A percentile compares a stretch with the other conserved stretches of the same genome.
These are phyloP conservation scores for Hydrotaea cyrtoneurina DNA, from an alignment of 2,888 invertebrate genomes.

Conservation along the genomic window DNA sequence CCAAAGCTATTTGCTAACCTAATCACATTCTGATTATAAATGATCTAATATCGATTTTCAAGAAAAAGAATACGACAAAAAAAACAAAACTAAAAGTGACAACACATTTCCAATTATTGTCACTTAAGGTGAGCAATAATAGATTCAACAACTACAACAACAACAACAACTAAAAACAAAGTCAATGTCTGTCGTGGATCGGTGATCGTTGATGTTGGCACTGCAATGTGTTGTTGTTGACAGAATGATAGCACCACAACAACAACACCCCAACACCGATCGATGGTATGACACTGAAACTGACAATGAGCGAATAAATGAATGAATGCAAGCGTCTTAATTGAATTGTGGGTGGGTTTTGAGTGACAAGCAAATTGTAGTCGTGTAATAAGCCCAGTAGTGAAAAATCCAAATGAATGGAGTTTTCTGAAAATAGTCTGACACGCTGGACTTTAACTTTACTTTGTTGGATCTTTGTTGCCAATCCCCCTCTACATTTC, in stretches of 20 bases:
- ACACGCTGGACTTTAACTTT: too few relatives aligned
- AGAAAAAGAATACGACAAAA: not conserved
- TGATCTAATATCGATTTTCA: constrained; percentile 25
- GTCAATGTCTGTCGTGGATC: constrained; percentile 19
- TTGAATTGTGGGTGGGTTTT: not conserved
- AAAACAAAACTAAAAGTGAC: constrained; percentile 9
- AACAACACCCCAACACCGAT: not conserved
- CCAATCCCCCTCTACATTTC: too few relatives aligned
- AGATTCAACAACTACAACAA: constrained; percentile 32
- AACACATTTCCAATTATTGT: constrained; percentile 48
- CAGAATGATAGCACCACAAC: constrained; percentile 29
- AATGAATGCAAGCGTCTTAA: not conserved
- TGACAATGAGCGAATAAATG: not conserved
- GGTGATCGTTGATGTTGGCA: constrained; percentile 30
- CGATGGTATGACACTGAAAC: not conserved
- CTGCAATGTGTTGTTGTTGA: constrained; percentile 18
- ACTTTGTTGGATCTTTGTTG: too few relatives aligned
- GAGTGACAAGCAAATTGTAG: too few relatives aligned
- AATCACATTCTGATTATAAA: not conserved
- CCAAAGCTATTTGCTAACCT: not conserved
- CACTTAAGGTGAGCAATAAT: constrained; percentile 54
- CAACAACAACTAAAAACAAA: not conserved
- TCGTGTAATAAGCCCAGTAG: too few relatives aligned
- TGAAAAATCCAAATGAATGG: too few relatives aligned
- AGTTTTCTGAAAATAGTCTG: too few relatives aligned